Evolutionary conservation across 1,140 invertebrate genomes (phyloP).

Genomic region (Drusus annulatus): DNA sequence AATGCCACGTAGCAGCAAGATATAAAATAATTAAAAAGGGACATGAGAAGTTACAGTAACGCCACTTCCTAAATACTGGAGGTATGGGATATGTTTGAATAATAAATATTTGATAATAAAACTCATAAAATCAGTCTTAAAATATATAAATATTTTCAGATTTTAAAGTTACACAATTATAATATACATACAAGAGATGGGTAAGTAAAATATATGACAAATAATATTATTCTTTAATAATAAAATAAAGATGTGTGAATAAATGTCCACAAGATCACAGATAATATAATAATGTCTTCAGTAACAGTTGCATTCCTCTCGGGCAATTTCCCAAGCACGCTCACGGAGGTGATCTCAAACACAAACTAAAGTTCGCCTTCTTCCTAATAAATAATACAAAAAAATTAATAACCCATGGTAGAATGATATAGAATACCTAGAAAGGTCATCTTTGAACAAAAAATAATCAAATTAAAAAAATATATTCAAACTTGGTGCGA

Average conservation of each 20-base stretch:
- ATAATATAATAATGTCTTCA: conserved; percentile 47
- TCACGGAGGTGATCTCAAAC: no score
- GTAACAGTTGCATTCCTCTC: conserved; percentile 40
- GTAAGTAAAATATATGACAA: conserved; percentile 49
- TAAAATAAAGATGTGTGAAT: conserved; percentile 35
- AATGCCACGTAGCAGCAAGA: no score
- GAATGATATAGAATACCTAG: no score
- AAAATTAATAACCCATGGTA: background rate
- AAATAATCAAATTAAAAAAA: no score
- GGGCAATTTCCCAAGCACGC: background rate
- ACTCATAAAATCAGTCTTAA: conserved; percentile 51
- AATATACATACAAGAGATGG: conserved; percentile 50
- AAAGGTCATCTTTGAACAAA: no score
- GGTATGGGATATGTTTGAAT: no score
- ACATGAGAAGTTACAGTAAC: no score
- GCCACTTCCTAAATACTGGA: no score
- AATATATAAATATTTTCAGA: conserved; percentile 55
- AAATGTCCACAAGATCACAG: conserved; percentile 55
- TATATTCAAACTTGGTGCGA: no score
- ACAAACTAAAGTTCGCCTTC: background rate
- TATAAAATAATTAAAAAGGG: no score
- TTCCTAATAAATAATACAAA: background rate
- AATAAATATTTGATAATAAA: conserved; percentile 43
- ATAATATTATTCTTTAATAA: conserved; percentile 42
- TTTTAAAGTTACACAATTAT: conserved; percentile 48